Conservation (phyloP, 1,140 invertebrate species). For the Drosophila pachea region DNA sequence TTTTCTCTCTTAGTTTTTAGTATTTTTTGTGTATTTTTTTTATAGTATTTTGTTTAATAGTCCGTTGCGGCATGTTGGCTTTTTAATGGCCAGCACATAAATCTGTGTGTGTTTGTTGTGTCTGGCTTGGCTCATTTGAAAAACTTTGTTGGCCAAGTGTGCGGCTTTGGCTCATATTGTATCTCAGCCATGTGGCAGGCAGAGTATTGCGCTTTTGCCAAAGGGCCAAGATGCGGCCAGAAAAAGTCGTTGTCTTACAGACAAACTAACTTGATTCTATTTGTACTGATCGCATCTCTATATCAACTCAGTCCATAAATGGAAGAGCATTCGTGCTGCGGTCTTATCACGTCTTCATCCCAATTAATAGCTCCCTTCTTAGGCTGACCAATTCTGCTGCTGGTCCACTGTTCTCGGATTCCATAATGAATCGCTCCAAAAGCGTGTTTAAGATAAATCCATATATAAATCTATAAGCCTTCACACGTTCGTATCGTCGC, state of each 20-base stretch:
- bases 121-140: slow-evolving; percentile 58
- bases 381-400: slow-evolving; percentile 18
- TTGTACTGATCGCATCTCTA: too few relatives aligned
- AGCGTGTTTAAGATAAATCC: slow-evolving; percentile 20
- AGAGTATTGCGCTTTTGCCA: neutral
- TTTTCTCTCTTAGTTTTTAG: slow-evolving; percentile 3
- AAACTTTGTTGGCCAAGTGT: slow-evolving; percentile 54
- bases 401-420: slow-evolving; percentile 21
- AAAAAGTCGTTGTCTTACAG: too few relatives aligned
- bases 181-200: neutral
- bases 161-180: slow-evolving; percentile 17
- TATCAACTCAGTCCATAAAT: too few relatives aligned
- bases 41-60: slow-evolving; percentile 45
- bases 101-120: slow-evolving; percentile 28
- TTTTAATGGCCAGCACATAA: slow-evolving; percentile 65
- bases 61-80: slow-evolving; percentile 46
- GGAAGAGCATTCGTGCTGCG: neutral
- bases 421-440: slow-evolving; percentile 36
- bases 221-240: too few relatives aligned
- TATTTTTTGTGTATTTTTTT: slow-evolving; percentile 3
- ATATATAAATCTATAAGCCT: slow-evolving; percentile 20
- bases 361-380: slow-evolving; percentile 10
- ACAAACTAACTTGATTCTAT: too few relatives aligned
- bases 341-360: neutral
- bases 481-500: slow-evolving; percentile 27